phyloP scores from a whole-genome alignment of 1,140 invertebrate genomes.

The Colletes gigas region DNA sequence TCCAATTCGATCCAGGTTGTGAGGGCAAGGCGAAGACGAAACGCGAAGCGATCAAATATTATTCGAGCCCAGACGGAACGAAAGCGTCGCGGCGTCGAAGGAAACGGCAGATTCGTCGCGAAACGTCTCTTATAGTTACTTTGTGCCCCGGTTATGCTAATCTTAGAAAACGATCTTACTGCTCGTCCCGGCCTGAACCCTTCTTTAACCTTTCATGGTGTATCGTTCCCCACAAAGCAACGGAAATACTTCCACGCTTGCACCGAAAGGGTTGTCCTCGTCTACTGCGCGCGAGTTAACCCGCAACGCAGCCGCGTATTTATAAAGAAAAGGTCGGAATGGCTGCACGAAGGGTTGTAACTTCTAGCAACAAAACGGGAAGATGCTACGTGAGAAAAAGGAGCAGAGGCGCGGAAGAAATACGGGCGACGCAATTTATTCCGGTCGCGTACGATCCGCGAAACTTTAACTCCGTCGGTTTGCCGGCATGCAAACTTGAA shows the following conservation, averaged over 20 bases:
- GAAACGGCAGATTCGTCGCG: too few species aligned
- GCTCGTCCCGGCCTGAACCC: too few species aligned
- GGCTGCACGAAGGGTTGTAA: background rate
- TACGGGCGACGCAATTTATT: background rate
- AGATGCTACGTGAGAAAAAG: too few species aligned
- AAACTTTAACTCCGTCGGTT: background rate
- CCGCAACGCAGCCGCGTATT: conserved; percentile 1
- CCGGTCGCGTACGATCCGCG: background rate
- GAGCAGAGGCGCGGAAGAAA: background rate
- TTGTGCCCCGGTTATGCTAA: conserved; percentile 13
- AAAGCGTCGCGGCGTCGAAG: too few species aligned
- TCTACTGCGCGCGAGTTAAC: background rate
- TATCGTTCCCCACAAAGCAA: background rate
- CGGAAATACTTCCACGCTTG: background rate
- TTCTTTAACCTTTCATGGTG: background rate
- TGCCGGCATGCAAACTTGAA: too few species aligned
- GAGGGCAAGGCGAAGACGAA: too few species aligned
- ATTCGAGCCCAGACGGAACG: background rate
- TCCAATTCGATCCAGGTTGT: background rate
- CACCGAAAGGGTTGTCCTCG: conserved; percentile 10
- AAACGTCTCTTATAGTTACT: conserved; percentile 1
- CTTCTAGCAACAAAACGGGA: background rate
- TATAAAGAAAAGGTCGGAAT: background rate
- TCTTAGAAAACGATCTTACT: background rate
- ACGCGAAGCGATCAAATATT: background rate